Percentiles rank a stretch among this genome's conserved stretches.
Conservation (phyloP, 2,888 invertebrate species). For the Dicycla oo region DNA sequence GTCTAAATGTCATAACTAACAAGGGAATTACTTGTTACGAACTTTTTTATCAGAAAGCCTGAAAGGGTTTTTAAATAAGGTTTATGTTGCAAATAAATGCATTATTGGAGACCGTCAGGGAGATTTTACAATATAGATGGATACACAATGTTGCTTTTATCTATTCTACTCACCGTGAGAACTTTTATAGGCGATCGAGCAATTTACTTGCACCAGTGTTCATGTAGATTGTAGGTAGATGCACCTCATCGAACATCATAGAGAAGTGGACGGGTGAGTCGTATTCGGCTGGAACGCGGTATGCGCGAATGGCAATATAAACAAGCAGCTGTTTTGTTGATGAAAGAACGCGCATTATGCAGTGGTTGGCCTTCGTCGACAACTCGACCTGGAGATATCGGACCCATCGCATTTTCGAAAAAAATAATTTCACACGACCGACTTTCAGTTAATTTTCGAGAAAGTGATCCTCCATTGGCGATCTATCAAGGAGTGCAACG, state of each 20-base stretch:
- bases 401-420: slow-evolving; percentile 78
- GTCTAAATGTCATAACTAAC: slow-evolving; percentile 15
- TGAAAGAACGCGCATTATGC: slow-evolving; percentile 76
- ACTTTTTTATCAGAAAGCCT: not conserved
- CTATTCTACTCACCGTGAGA: slow-evolving; percentile 34
- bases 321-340: slow-evolving; percentile 78
- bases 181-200: slow-evolving; percentile 34
- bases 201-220: slow-evolving; percentile 49
- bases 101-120: not conserved
- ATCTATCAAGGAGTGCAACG: slow-evolving; percentile 83
- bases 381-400: slow-evolving; percentile 56
- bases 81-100: not conserved
- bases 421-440: slow-evolving; percentile 84
- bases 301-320: slow-evolving; percentile 75
- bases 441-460: slow-evolving; percentile 89
- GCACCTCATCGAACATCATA: slow-evolving; percentile 69
- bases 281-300: slow-evolving; percentile 71
- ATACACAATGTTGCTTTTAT: slow-evolving; percentile 5
- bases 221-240: slow-evolving; percentile 41
- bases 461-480: slow-evolving; percentile 87
- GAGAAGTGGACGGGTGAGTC: slow-evolving; percentile 75
- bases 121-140: slow-evolving; percentile 1
- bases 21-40: slow-evolving; percentile 3
- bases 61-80: not conserved
- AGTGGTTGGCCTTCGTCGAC: slow-evolving; percentile 77